Evolutionary conservation across 1,140 invertebrate species (phyloP).

Genomic region (Drosophila ironensis): DNA sequence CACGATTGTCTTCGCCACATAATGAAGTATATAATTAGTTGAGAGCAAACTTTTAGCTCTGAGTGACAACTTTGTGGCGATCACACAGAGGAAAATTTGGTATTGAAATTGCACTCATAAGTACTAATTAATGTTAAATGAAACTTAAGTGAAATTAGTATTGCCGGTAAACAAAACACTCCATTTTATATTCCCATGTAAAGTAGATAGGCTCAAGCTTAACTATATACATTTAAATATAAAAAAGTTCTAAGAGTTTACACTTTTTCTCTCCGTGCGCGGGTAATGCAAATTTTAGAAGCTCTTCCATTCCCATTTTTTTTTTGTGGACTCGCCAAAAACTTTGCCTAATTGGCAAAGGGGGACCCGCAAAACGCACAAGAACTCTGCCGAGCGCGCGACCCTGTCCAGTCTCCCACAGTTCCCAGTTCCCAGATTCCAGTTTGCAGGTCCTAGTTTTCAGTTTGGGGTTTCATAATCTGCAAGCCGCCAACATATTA

Average conservation of each 20-base stretch:
- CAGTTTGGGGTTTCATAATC: constrained; percentile 59
- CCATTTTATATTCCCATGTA: too few relatives aligned
- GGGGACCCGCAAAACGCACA: background rate
- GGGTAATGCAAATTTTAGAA: constrained; percentile 47
- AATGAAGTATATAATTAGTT: constrained; percentile 69
- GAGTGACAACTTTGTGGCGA: constrained; percentile 18
- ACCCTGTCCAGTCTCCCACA: constrained; percentile 21
- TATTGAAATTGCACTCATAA: background rate
- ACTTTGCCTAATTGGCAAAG: constrained; percentile 68
- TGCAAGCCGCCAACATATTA: constrained; percentile 66
- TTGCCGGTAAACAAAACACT: too few relatives aligned
- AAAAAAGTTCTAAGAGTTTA: background rate
- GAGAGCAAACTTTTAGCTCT: constrained; percentile 35
- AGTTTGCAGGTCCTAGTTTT: too few relatives aligned
- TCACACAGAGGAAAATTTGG: background rate
- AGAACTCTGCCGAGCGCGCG: constrained; percentile 1
- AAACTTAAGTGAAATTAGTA: too few relatives aligned
- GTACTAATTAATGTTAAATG: too few relatives aligned
- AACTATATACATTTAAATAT: too few relatives aligned
- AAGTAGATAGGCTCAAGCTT: too few relatives aligned
- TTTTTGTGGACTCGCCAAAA: constrained; percentile 4
- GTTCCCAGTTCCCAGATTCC: constrained; percentile 25
- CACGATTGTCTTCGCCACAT: constrained; percentile 7
- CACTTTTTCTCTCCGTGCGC: background rate
- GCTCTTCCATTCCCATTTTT: constrained; percentile 30